Evolutionary conservation across 1,140 invertebrate genomes (phyloP), one percentile per base, ranked within the genome.

Genomic region (Pseudomyrmex gracilis): DNA sequence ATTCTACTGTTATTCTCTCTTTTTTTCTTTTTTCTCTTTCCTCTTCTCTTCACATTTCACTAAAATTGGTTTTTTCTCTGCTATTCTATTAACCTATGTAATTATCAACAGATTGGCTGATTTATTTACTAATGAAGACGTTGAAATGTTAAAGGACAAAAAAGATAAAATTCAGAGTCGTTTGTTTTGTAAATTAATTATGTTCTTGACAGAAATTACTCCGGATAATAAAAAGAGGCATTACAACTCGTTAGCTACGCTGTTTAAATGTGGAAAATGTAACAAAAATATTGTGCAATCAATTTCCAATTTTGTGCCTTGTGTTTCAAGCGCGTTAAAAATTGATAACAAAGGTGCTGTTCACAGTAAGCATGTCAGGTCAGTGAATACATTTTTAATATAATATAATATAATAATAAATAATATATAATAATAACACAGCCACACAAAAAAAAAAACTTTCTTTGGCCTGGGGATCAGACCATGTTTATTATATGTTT

Each of bases 81-180:
- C 4, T 22, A 43, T 76, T n/a, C 60, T 63, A 60, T 71, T 73
- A 13, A 85, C 47, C 7, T 82, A 91, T n/a, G 49, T 47, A 53
- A 84, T 76, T 88, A 91, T 90, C 93, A 0, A 74, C 83, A 97
- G 97, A 90, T 93, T 98, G 87, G 96, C 97, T 2, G 96, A 97
- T 45, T 96, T 97, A 95, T 98, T 98, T 90, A 97, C 96, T 1
- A 98, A 98, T 91, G 93, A 95, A 0, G 97, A 98, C 90, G 93
- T 98, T 55, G 97, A 98, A 93, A 94, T 95, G 51, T 95, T 98
- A 20, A 95, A 96, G 82, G 97, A 98, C 87, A 96, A 96, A 80
- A 97, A 97, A 88, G 97, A 98, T 92, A 97, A 97, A 90, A 96
- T 98, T 20, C 97, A 97, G 87, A 97, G 97, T 8, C 95, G 97